Conservation (phyloP, 2,797 vertebrate species). For the Pangasius krempfi region DNA sequence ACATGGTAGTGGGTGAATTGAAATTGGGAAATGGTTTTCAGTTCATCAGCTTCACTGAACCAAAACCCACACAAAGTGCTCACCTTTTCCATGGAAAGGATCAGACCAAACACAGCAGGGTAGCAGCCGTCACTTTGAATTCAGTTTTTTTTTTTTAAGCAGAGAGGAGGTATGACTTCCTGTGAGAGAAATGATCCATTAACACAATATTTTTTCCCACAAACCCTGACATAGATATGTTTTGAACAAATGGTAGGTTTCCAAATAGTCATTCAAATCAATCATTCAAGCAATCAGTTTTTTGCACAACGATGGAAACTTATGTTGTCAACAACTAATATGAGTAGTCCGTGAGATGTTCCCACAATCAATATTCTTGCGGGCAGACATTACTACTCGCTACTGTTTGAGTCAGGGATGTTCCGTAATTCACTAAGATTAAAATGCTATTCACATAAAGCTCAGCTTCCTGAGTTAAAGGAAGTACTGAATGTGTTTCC, state of each 20-base stretch:
- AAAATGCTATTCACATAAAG: not conserved
- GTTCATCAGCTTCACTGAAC: not conserved
- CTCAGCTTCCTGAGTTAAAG: slow-evolving; percentile 27
- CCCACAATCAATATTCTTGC: not conserved
- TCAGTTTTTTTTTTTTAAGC: not conserved
- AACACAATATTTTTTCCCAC: not conserved
- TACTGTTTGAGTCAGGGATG: not conserved
- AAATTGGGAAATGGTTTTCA: not conserved
- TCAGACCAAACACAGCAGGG: slow-evolving; percentile 24
- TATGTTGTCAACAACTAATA: not conserved
- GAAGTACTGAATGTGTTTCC: slow-evolving; percentile 21
- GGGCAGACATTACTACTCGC: not conserved
- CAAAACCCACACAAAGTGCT: slow-evolving; percentile 13
- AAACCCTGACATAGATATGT: not conserved
- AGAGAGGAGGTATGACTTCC: slow-evolving; percentile 2
- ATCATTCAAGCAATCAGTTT: not conserved
- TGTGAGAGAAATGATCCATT: slow-evolving; percentile 9
- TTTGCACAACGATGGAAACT: slow-evolving; percentile 10
- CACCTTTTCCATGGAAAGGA: slow-evolving; percentile 29
- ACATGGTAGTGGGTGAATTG: slow-evolving; percentile 1
- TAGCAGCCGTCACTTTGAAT: slow-evolving; percentile 16
- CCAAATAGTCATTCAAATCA: not conserved
- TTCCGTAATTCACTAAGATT: not conserved
- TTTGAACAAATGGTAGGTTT: not conserved
- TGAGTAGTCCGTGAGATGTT: not conserved